phyloP scores from a whole-genome alignment of 2,797 vertebrate species.

The Enteromius mattozi region DNA sequence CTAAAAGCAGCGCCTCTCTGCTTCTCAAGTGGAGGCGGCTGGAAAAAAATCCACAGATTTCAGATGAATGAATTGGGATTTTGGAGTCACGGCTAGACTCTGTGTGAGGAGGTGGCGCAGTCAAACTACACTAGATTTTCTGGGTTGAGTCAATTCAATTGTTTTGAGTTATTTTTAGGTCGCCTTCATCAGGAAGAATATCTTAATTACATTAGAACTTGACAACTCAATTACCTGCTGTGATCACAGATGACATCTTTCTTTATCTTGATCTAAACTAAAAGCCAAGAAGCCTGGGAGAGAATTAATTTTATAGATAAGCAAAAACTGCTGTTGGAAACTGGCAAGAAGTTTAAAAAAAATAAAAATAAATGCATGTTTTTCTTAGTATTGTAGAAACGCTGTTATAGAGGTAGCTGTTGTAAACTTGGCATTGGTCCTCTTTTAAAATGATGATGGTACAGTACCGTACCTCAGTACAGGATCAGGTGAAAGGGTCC shows the following conservation, averaged over 20 bases:
- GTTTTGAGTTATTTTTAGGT: constrained; percentile 56
- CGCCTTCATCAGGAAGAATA: constrained; percentile 52
- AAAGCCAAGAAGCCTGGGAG: constrained; percentile 36
- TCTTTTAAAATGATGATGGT: constrained; percentile 1
- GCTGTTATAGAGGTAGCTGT: not conserved
- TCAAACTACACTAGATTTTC: constrained; percentile 7
- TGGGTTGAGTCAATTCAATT: constrained; percentile 45
- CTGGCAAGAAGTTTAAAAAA: not conserved
- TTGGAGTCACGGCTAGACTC: not conserved
- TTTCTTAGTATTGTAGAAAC: not conserved
- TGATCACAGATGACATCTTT: constrained; percentile 71
- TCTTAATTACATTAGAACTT: constrained; percentile 60
- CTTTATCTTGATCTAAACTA: constrained; percentile 52
- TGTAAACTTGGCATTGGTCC: not conserved
- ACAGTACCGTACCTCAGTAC: not conserved
- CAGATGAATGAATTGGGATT: not conserved
- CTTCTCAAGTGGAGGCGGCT: constrained; percentile 11
- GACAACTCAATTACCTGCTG: constrained; percentile 76
- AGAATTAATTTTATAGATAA: not conserved
- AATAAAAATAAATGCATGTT: not conserved
- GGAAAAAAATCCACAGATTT: not conserved
- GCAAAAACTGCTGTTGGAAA: not conserved
- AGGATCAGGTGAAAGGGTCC: constrained; percentile 4
- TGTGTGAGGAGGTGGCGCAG: not conserved
- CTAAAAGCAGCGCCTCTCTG: constrained; percentile 23